Evolutionary conservation across 2,797 vertebrate species (phyloP).

Genomic region (Gobionotothen gibberifrons): DNA sequence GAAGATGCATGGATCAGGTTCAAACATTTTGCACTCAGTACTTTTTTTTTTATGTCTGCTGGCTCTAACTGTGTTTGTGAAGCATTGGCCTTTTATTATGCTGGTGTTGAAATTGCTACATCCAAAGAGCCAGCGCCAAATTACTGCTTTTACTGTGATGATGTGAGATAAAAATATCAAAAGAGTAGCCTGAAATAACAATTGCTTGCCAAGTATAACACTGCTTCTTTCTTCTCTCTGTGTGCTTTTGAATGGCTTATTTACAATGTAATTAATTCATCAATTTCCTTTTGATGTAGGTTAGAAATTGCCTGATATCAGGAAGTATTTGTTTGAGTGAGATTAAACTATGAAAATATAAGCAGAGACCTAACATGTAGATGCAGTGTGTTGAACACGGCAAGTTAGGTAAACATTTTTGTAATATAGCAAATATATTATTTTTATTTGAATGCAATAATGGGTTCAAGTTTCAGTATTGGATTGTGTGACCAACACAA

Average conservation of each 20-base stretch:
- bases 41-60: slow-evolving; percentile 57
- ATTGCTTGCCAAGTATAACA: slow-evolving; percentile 28
- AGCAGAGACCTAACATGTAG: neutral
- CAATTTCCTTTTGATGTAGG: slow-evolving; percentile 14
- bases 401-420: neutral
- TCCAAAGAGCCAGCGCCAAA: slow-evolving; percentile 58
- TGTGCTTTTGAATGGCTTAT: slow-evolving; percentile 20
- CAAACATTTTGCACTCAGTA: slow-evolving; percentile 51
- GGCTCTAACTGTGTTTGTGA: slow-evolving; percentile 56
- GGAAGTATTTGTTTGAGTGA: too few species aligned
- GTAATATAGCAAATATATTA: neutral
- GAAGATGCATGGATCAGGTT: slow-evolving; percentile 45
- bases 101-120: slow-evolving; percentile 57
- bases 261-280: slow-evolving; percentile 20
- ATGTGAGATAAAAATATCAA: slow-evolving; percentile 57
- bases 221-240: neutral
- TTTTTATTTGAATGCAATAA: neutral
- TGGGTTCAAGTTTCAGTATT: neutral
- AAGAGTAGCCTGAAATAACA: slow-evolving; percentile 37
- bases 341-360: neutral
- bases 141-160: slow-evolving; percentile 39
- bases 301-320: neutral
- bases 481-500: neutral
- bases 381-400: neutral
- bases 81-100: slow-evolving; percentile 50